A percentile compares a stretch with the other conserved stretches of the same genome.
Conservation (phyloP, 92 coral and sea anemone species). For the Montipora capitata region DNA sequence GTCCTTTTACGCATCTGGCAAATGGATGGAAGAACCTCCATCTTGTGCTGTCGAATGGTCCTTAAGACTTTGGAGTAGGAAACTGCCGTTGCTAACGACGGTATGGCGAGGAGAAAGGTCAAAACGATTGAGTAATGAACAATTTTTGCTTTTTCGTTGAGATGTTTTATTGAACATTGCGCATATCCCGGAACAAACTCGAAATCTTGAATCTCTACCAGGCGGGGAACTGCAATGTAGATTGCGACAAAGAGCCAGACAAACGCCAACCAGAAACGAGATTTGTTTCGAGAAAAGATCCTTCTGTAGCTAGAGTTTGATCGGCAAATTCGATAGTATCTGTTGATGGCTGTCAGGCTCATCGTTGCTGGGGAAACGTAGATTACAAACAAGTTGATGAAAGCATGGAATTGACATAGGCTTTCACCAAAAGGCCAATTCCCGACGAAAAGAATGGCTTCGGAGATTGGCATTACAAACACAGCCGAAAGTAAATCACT, state of each 20-base stretch:
- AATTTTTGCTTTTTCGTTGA: conserved; percentile 9
- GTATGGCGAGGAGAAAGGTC: conserved; percentile 24
- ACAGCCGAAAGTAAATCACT: conserved; percentile 40
- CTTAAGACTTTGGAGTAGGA: conserved; percentile 32
- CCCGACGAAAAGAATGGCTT: conserved; percentile 8
- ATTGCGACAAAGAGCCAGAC: conserved; percentile 38
- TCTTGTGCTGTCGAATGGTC: conserved; percentile 25
- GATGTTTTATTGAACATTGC: conserved; percentile 50
- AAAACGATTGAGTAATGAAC: conserved; percentile 41
- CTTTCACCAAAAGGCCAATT: conserved; percentile 28
- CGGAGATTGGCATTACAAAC: conserved; percentile 44
- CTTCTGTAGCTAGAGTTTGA: conserved; percentile 8
- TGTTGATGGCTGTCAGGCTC: conserved; percentile 44
- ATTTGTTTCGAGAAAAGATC: conserved; percentile 31
- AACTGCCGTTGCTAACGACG: conserved; percentile 14
- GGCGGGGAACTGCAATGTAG: conserved; percentile 35
- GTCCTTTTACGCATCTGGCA: conserved; percentile 14
- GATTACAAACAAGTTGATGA: conserved; percentile 37
- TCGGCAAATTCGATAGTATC: conserved; percentile 40
- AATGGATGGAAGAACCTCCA: conserved; percentile 20
- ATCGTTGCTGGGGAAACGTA: conserved; percentile 55
- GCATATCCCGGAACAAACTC: conserved; percentile 63
- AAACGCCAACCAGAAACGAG: conserved; percentile 20
- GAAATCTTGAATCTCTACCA: conserved; percentile 12
- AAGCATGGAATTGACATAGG: conserved; percentile 42